Percentiles rank a stretch among this genome's conserved stretches.
These are phyloP conservation scores for Hassar affinis DNA, from an alignment of 2,113 vertebrate species.

Conservation along the genomic window DNA sequence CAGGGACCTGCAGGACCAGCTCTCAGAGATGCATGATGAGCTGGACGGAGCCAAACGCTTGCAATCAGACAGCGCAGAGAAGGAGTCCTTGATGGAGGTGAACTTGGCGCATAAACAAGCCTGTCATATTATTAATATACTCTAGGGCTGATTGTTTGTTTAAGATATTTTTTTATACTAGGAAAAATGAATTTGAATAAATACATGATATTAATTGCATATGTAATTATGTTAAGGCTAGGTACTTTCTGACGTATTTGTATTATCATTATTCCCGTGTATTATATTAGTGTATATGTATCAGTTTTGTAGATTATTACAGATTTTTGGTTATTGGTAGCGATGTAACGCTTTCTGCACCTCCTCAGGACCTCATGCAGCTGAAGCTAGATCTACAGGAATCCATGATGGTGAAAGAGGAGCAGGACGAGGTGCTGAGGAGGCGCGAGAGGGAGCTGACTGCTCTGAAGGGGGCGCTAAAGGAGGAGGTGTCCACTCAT, in stretches of 20 bases:
- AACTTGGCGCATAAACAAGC: conserved; percentile 5
- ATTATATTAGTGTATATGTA: background rate
- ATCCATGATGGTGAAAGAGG: conserved; percentile 81
- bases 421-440: conserved; percentile 87
- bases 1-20: conserved; percentile 94
- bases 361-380: conserved; percentile 83
- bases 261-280: background rate
- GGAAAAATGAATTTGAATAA: background rate
- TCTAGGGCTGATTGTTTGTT: background rate
- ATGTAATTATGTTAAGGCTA: no score
- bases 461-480: conserved; percentile 91
- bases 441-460: conserved; percentile 90
- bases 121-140: background rate
- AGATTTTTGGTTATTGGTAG: background rate
- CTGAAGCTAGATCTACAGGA: conserved; percentile 85
- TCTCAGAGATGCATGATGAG: conserved; percentile 98
- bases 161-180: background rate
- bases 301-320: background rate
- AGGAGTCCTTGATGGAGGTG: conserved; percentile 83
- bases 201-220: background rate
- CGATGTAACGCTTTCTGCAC: background rate
- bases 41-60: conserved; percentile 83
- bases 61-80: conserved; percentile 75
- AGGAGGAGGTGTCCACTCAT: conserved; percentile 93
- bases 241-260: background rate